Base-by-base conservation (phyloP, 2,888 invertebrate species). In the Caenorhabditis auriculariae region DNA sequence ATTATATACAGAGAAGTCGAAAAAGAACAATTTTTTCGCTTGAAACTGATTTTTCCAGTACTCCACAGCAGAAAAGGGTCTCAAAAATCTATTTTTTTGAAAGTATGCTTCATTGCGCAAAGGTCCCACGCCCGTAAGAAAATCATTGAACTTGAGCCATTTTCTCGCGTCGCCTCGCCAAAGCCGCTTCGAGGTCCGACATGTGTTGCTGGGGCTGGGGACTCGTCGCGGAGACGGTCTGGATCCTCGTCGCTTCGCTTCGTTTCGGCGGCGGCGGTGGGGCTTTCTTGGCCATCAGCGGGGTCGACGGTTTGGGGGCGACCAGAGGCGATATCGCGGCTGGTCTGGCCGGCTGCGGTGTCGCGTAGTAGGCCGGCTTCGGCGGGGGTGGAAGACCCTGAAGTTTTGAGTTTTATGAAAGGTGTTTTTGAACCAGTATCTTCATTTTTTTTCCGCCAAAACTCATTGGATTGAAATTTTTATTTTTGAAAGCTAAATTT, bases 221-320 rank as follows among this genome's bases (percentile, higher is more conserved):
- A n/a, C 43, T 21, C 9, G 61, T 45, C 6, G 60, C 46, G 53
- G 46, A 6, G 41, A 28, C 42, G 46, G 29, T 29, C n/a, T 71
- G 70, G 7, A 78, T 54, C 43, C 67, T 54, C 15, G 77, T 79
- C 32, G 60, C 66, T 15, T 77, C 76, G 4, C 74, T 55, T 23
- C 80, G 59, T 51, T 78, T 79, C 19, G 80, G 80, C 19, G 80
- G 80, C 24, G 78, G 77, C 17, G 80, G 80, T 5, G 75, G 70
- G 24, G 66, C 29, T 47, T 58, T 62, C 29, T 58, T 58, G 27
- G 52, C 41, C 27, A 42, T 23, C 2, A 50, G 15, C 3, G 66
- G 59, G 7, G 55, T 57, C n/a, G 37, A 23, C 15, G 72, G 68
- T 35, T 62, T 72, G 3, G 69, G 60, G 27, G 65, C 56, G 23